phyloP scores from a whole-genome alignment of 2,797 vertebrate species.

The Scolopax bukidnonensis region DNA sequence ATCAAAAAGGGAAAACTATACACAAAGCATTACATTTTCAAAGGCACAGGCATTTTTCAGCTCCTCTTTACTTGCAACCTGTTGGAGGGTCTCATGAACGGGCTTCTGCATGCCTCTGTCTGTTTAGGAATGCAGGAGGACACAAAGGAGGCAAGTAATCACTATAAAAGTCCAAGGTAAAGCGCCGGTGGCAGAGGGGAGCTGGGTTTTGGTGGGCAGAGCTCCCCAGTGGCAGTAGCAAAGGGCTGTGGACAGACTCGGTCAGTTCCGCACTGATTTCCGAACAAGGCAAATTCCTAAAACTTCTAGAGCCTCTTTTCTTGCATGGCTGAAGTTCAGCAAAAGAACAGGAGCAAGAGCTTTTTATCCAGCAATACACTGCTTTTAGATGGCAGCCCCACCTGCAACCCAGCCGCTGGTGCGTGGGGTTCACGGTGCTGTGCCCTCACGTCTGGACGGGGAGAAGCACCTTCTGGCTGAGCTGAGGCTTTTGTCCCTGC shows the following conservation, averaged over 20 bases:
- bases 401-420: background rate
- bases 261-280: background rate
- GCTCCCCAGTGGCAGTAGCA: background rate
- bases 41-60: background rate
- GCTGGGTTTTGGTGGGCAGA: background rate
- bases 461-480: constrained; percentile 1
- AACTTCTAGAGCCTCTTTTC: background rate
- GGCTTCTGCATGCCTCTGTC: background rate
- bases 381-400: background rate
- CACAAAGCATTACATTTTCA: background rate
- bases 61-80: background rate
- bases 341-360: background rate
- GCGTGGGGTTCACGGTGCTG: background rate
- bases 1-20: background rate
- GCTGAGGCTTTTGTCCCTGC: constrained; percentile 27
- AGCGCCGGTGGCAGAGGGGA: background rate
- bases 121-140: background rate
- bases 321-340: background rate
- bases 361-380: background rate
- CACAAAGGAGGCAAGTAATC: background rate
- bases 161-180: background rate
- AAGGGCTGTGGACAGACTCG: background rate
- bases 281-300: background rate
- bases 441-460: background rate
- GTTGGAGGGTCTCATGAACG: background rate